Percentiles rank a stretch among this genome's conserved stretches.
Evolutionary conservation across 2,888 invertebrate genomes (phyloP).

Genomic region (Drosophila ustulata): DNA sequence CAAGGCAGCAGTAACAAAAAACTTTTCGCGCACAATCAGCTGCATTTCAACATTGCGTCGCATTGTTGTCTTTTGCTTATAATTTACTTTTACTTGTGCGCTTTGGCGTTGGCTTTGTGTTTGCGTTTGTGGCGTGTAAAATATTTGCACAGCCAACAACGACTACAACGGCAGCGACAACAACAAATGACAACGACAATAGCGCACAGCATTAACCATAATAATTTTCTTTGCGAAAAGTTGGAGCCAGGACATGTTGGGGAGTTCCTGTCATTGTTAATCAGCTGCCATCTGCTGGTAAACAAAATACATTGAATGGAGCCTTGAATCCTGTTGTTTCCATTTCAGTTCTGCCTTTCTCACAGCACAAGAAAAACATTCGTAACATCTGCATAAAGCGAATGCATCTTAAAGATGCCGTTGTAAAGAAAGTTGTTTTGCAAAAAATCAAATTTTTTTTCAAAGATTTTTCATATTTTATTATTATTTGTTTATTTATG

Average conservation of each 20-base stretch:
- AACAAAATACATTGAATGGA: conserved; percentile 59
- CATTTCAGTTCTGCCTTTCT: conserved; percentile 12
- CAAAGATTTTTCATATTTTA: no score
- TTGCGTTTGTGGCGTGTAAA: conserved; percentile 66
- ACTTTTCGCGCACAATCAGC: conserved; percentile 80
- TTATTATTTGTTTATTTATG: no score
- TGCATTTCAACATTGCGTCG: conserved; percentile 77
- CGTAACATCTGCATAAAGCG: conserved; percentile 12
- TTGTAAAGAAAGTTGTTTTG: no score
- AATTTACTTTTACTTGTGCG: conserved; percentile 79
- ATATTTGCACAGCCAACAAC: conserved; percentile 67
- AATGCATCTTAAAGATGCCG: conserved; percentile 9
- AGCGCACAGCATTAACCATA: conserved; percentile 73
- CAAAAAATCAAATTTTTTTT: no score
- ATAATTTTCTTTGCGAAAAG: conserved; percentile 64
- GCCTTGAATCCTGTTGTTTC: conserved; percentile 43
- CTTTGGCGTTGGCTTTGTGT: conserved; percentile 49
- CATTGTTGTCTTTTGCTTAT: conserved; percentile 77
- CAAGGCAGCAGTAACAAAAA: conserved; percentile 44
- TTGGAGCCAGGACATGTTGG: conserved; percentile 57
- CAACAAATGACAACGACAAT: conserved; percentile 54
- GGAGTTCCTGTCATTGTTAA: conserved; percentile 64
- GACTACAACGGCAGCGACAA: conserved; percentile 23
- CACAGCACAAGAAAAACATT: conserved; percentile 21
- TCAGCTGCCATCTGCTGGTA: conserved; percentile 64